Conservation (phyloP, 2,797 vertebrate species). For the Threskiornis aethiopicus region DNA sequence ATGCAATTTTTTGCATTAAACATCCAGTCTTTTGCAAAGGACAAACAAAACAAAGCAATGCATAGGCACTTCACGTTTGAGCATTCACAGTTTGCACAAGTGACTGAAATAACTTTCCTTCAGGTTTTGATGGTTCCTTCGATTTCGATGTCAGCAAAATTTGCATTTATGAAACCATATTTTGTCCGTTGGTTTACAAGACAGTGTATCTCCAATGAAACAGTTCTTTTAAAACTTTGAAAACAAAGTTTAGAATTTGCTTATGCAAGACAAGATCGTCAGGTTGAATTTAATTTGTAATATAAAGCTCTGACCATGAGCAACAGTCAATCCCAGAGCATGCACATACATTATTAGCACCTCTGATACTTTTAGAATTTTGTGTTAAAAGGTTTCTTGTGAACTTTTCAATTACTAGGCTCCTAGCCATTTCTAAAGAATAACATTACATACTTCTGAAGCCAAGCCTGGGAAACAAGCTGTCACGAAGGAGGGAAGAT, state of each 20-base stretch:
- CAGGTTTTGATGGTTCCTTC: background rate
- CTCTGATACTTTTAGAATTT: background rate
- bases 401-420: background rate
- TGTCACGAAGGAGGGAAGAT: background rate
- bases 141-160: background rate
- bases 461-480: background rate
- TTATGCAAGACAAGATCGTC: background rate
- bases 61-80: background rate
- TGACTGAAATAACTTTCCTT: background rate
- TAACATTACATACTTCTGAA: background rate
- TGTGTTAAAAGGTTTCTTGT: background rate
- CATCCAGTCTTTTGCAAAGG: background rate
- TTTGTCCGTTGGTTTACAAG: background rate
- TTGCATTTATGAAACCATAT: background rate
- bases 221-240: background rate
- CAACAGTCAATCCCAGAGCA: background rate
- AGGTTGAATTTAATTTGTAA: background rate
- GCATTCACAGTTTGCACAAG: background rate
- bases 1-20: background rate
- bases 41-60: background rate
- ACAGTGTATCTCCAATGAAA: background rate
- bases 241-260: background rate
- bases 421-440: background rate
- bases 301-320: background rate
- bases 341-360: background rate